Base-by-base conservation (phyloP, 2,888 invertebrate species). In the Cybosia mesomella region DNA sequence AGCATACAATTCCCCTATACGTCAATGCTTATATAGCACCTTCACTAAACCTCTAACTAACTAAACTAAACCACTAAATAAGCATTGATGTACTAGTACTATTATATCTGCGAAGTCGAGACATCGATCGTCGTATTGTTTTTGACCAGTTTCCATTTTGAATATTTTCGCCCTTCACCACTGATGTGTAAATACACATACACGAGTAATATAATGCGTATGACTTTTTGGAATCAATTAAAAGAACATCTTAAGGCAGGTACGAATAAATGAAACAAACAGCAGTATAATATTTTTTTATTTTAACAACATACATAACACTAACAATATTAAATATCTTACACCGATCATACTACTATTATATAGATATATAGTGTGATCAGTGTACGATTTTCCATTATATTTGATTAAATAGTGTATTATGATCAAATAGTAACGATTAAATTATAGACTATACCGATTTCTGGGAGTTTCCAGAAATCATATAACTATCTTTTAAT, bases 291-390 rank as follows among this genome's bases (percentile, higher is more conserved):
- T 55, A 13, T 21, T 55, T 13, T 24, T 22, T 55, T 49, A 49
- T n/a, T 49, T 55, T 55, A 55, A 55, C 21, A 21, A 55, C 54
- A 55, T 55, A 24, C 24, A 55, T 55, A 55, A 55, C 22, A 55
- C 54, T 55, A 55, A 55, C 54, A 55, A 5, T 24, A 10, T 55
- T 54, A 1, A 22, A 54, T 21, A 22, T 54, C 24, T 9, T 55
- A 24, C 24, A 55, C 11, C 13, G 13, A 55, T 55, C 24, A 22
- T 55, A 24, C 54, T 13, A 54, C 4, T 11, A n/a, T n/a, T n/a
- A n/a, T 10, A 13, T 0, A 10, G 7, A 49, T 9, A 49, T 49
- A 49, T 49, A 2, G 49, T 49, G n/a, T 49, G n/a, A 49, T 49
- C 49, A n/a, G 18, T 49, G 49, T 49, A n/a, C 49, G 18, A 49